phyloP scores from a whole-genome alignment of 2,888 invertebrate species.

The Neocrepidodera transversa region DNA sequence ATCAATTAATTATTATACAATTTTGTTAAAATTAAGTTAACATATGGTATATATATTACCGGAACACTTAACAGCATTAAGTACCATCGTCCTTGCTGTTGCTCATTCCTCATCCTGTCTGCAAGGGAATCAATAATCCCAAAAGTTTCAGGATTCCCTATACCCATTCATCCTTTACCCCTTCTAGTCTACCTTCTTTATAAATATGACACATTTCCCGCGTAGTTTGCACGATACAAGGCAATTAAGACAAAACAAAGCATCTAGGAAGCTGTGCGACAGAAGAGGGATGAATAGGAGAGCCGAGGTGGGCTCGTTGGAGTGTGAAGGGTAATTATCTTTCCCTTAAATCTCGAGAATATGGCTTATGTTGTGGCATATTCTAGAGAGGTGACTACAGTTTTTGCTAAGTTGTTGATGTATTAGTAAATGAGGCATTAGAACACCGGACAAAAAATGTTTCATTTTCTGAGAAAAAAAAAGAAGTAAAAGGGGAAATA shows the following conservation, averaged over 20 bases:
- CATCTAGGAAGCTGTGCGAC: constrained; percentile 36
- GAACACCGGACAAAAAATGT: no score
- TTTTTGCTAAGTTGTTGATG: neutral
- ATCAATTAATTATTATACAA: no score
- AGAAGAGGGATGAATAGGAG: constrained; percentile 35
- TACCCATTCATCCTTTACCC: constrained; percentile 18
- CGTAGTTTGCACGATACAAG: constrained; percentile 36
- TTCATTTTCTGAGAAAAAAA: no score
- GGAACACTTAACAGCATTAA: no score
- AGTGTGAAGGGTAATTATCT: constrained; percentile 28
- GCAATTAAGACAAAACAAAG: constrained; percentile 42
- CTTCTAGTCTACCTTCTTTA: constrained; percentile 23
- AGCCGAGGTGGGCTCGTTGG: constrained; percentile 16
- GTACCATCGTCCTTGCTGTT: constrained; percentile 6
- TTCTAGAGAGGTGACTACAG: neutral
- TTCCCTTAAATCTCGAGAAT: constrained; percentile 23
- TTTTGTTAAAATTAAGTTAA: no score
- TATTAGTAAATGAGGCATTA: neutral
- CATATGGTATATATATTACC: no score
- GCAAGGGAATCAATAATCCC: constrained; percentile 18
- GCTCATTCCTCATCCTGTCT: constrained; percentile 22
- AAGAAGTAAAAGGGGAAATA: no score
- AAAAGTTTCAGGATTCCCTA: constrained; percentile 20
- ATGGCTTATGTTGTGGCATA: constrained; percentile 20
- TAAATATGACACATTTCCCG: constrained; percentile 32